Evolutionary conservation across 2,888 invertebrate genomes (phyloP).

Genomic region (Lymantria monacha): DNA sequence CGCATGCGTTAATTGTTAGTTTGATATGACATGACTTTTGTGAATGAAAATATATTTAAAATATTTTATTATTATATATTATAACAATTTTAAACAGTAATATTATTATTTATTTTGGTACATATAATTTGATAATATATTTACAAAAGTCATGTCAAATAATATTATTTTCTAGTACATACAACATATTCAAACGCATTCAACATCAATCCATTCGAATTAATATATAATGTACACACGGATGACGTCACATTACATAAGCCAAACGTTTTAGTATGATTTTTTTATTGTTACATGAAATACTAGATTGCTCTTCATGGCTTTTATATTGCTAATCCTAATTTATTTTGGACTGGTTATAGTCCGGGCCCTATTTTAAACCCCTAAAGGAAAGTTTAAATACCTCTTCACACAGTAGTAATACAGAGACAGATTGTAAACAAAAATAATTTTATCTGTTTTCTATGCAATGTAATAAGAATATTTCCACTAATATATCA

Average conservation of each 20-base stretch:
- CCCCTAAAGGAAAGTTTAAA: too few relatives aligned
- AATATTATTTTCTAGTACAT: constrained; percentile 6
- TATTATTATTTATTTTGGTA: too few relatives aligned
- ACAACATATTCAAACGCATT: constrained; percentile 16
- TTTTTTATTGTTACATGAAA: neutral
- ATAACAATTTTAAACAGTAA: neutral
- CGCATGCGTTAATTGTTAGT: constrained; percentile 29
- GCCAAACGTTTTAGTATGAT: constrained; percentile 4
- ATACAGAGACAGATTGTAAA: too few relatives aligned
- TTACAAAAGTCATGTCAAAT: constrained; percentile 6
- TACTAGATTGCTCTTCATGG: neutral
- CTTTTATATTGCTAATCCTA: too few relatives aligned
- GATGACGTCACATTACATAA: constrained; percentile 3
- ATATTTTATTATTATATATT: neutral
- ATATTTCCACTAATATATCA: too few relatives aligned
- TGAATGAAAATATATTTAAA: neutral
- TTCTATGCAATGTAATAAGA: too few relatives aligned
- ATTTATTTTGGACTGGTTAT: too few relatives aligned
- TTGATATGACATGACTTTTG: constrained; percentile 1
- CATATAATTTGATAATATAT: too few relatives aligned
- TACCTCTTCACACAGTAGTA: too few relatives aligned
- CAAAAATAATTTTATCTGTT: too few relatives aligned
- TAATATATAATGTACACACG: constrained; percentile 2
- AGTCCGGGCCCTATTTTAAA: too few relatives aligned
- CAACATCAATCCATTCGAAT: constrained; percentile 6